These are phyloP conservation scores for Avahi laniger DNA, from an alignment of 2,797 vertebrate genomes.

Conservation along the genomic window DNA sequence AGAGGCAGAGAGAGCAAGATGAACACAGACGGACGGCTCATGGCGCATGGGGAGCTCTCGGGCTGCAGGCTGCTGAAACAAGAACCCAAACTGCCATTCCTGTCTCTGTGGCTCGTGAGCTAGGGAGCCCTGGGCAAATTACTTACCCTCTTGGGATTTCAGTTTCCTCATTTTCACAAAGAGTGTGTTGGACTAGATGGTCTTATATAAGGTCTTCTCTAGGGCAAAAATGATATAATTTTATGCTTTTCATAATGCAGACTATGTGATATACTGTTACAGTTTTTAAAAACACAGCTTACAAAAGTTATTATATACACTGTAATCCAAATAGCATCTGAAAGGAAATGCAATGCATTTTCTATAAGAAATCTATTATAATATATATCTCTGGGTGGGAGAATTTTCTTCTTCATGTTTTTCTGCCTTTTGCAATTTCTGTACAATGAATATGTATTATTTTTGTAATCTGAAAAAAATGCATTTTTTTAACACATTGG, in stretches of 20 bases:
- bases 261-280: background rate
- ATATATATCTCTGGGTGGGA: background rate
- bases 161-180: conserved; percentile 57
- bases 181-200: conserved; percentile 4
- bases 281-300: background rate
- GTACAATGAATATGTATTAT: conserved; percentile 67
- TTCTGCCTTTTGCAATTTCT: conserved; percentile 52
- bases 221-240: conserved; percentile 39
- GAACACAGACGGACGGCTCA: background rate
- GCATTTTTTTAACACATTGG: conserved; percentile 58
- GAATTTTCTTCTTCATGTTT: conserved; percentile 41
- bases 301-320: background rate
- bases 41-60: background rate
- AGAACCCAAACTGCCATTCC: background rate
- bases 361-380: background rate
- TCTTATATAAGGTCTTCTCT: conserved; percentile 51
- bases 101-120: background rate
- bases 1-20: background rate
- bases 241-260: conserved; percentile 22
- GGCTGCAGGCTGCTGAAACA: background rate
- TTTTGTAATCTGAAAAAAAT: conserved; percentile 61
- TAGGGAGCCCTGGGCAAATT: background rate
- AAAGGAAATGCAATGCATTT: background rate
- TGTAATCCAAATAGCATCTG: background rate
- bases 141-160: background rate